These are phyloP conservation scores for Tiliqua scincoides DNA, from an alignment of 2,113 vertebrate species.

Conservation along the genomic window DNA sequence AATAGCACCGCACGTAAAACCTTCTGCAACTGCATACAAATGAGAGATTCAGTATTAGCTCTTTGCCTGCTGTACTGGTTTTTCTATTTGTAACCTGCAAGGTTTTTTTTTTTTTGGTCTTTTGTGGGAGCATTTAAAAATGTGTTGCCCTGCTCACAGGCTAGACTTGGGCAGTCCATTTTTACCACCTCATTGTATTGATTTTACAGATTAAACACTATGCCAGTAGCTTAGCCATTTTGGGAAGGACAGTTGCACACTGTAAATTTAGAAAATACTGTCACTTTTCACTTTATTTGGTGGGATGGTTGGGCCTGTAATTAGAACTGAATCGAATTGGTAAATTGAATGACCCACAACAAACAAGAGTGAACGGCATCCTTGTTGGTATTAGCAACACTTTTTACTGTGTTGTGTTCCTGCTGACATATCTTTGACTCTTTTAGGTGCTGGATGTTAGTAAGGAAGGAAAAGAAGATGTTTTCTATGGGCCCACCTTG, in stretches of 20 bases:
- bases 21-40: no score
- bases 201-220: neutral
- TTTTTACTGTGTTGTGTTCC: neutral
- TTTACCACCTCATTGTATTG: neutral
- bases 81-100: neutral
- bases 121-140: neutral
- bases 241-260: accelerated
- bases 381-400: accelerated
- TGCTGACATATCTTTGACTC: slow-evolving; percentile 19
- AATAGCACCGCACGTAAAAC: no score
- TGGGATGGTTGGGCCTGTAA: neutral
- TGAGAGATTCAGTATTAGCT: neutral
- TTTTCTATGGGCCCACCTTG: slow-evolving; percentile 93
- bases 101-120: no score
- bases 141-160: neutral
- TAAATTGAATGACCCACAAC: neutral
- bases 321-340: neutral
- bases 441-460: slow-evolving; percentile 92
- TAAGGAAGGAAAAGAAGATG: slow-evolving; percentile 93
- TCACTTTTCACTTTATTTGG: accelerated
- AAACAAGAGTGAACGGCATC: neutral
- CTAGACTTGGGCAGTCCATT: neutral
- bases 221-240: neutral
- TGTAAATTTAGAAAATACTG: slow-evolving; percentile 3
- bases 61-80: neutral